These are phyloP conservation scores for Mythimna albipuncta DNA, from an alignment of 2,888 invertebrate species.

Conservation along the genomic window DNA sequence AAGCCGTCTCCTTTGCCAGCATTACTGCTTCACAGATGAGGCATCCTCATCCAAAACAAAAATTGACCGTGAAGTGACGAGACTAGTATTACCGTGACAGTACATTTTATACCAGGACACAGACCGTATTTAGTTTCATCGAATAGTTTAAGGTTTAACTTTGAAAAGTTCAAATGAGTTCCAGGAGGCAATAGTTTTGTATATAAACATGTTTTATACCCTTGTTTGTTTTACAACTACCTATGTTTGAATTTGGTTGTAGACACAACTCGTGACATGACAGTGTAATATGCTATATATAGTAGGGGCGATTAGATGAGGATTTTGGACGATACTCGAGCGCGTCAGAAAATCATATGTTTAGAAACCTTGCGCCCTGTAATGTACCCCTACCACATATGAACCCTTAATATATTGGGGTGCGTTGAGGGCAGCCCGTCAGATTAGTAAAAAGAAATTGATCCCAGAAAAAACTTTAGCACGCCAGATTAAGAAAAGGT, in stretches of 20 bases:
- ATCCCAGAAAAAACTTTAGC: no score
- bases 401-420: no score
- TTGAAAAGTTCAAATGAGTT: slow-evolving; percentile 62
- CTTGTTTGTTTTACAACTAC: slow-evolving; percentile 46
- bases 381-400: no score
- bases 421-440: no score
- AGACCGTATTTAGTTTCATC: slow-evolving; percentile 54
- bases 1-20: no score
- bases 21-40: no score
- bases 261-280: slow-evolving; percentile 16
- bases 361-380: no score
- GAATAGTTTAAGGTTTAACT: slow-evolving; percentile 59
- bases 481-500: no score
- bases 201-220: slow-evolving; percentile 54
- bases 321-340: no score
- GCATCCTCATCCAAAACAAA: neutral
- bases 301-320: no score
- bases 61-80: neutral
- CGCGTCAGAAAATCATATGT: no score
- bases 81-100: neutral
- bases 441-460: no score
- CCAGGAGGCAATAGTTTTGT: slow-evolving; percentile 53
- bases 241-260: slow-evolving; percentile 41
- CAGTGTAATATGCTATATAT: slow-evolving; percentile 3
- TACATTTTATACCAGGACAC: slow-evolving; percentile 1